Percentiles rank a stretch among this genome's conserved stretches.
Conservation (phyloP, 2,888 invertebrate species). For the Glaucopsyche alexis region DNA sequence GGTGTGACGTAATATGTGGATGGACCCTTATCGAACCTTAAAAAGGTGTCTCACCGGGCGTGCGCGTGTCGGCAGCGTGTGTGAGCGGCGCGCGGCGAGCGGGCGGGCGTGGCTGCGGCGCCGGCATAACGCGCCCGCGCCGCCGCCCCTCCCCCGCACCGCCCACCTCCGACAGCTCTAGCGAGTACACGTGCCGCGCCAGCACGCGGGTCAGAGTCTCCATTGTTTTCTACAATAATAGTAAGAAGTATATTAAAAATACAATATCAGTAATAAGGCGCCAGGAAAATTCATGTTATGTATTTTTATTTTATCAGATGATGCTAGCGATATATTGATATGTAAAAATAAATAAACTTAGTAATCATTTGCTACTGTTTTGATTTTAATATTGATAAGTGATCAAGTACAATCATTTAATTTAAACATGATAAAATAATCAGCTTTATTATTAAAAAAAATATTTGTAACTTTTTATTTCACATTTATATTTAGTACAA, state of each 20-base stretch:
- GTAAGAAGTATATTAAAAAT: too few relatives aligned
- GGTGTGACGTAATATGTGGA: too few relatives aligned
- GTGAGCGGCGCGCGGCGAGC: conserved; percentile 35
- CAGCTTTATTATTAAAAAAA: background rate
- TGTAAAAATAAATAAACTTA: background rate
- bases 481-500: background rate
- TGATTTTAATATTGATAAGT: background rate
- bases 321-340: conserved; percentile 20
- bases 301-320: background rate
- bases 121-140: conserved; percentile 40
- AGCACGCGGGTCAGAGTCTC: conserved; percentile 97
- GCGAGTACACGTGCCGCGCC: conserved; percentile 95
- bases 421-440: background rate
- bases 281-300: background rate
- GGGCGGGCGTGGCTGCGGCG: conserved; percentile 44
- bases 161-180: conserved; percentile 94
- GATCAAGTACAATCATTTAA: background rate
- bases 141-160: conserved; percentile 38
- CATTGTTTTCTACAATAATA: conserved; percentile 89
- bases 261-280: background rate
- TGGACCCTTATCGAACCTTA: too few relatives aligned
- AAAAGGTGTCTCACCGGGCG: conserved; percentile 45
- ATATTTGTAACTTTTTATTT: too few relatives aligned
- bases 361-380: conserved; percentile 5
- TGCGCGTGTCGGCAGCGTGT: conserved; percentile 41